Percentiles rank a stretch among this genome's conserved stretches.
These are phyloP conservation scores for Papilio helenus DNA, from an alignment of 1,140 invertebrate species.

Conservation along the genomic window DNA sequence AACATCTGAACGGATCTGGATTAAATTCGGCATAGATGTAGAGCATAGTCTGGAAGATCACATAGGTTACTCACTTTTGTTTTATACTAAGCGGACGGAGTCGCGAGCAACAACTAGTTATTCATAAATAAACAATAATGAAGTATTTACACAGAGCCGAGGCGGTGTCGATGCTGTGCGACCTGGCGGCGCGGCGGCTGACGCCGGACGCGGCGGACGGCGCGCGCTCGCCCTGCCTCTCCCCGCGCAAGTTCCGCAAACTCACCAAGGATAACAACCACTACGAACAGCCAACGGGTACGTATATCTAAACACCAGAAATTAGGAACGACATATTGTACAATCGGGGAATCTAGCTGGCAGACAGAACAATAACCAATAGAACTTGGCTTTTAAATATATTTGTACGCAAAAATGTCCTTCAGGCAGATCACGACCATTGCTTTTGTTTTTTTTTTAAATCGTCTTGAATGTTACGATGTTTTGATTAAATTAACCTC, in stretches of 20 bases:
- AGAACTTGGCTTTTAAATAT: too few relatives aligned
- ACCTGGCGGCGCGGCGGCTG: constrained; percentile 89
- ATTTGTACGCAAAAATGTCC: too few relatives aligned
- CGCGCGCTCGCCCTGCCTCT: constrained; percentile 85
- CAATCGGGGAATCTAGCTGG: too few relatives aligned
- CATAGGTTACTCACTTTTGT: too few relatives aligned
- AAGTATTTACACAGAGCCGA: constrained; percentile 85
- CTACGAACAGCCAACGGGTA: constrained; percentile 79
- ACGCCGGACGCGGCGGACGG: constrained; percentile 84
- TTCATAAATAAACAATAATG: background rate
- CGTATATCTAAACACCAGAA: constrained; percentile 34
- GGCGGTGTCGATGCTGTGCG: constrained; percentile 92
- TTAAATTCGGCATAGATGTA: too few relatives aligned
- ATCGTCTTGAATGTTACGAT: background rate
- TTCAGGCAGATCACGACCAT: constrained; percentile 6
- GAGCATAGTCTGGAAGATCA: too few relatives aligned
- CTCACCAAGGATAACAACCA: constrained; percentile 81
- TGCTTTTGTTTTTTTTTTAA: constrained; percentile 13
- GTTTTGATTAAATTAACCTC: background rate
- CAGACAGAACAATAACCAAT: too few relatives aligned
- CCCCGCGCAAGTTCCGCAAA: constrained; percentile 84
- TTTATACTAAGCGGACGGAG: too few relatives aligned
- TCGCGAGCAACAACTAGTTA: too few relatives aligned
- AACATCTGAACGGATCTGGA: too few relatives aligned
- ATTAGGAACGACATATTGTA: too few relatives aligned